Base-by-base conservation (phyloP, 35 echinoderm and acorn worm species). In the Nesometra sesokonis region DNA sequence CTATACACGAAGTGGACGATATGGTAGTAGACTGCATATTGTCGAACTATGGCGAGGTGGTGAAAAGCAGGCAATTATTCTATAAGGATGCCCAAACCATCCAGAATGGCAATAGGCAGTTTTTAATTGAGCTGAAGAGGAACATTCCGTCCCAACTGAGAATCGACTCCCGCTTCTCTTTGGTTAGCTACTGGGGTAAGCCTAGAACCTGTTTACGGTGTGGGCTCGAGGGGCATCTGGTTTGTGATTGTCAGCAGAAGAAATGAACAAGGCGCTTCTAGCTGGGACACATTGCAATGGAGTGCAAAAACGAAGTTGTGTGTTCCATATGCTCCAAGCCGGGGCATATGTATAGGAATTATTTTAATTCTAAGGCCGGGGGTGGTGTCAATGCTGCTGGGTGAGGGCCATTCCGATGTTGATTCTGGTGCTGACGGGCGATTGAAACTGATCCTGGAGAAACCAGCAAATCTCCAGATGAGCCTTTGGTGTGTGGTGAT, bases 61-160 rank as follows among this genome's bases (percentile, higher is more conserved):
- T 88, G 21, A 31, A 21, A 3, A 78, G 77, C n/a, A 30, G 90
- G 0, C 34, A 30, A 0, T 35, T 87, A 0, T 39, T 33, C 0
- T 84, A 77, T 29, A 39, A 77, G 39, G 81, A 92, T 1, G 78
- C 77, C 23, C 90, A 86, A 0, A 33, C 0, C 13, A 15, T 92
- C 0, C 84, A 35, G 32, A 92, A 92, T 78, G 85, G 90, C 0
- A 43, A 78, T 0, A 35, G 91, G 32, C 91, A 92, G 33, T 88
- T 83, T 32, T 38, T 34, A 31, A 85, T 88, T 17, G 47, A 46
- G n/a, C 21, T 92, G 17, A 47, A 30, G 32, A 37, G 29, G 11
- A 79, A 88, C 32, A 88, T 88, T 13, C 86, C 86, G 7, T 88
- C 86, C 0, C 46, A 81, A 30, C 7, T 77, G 7, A 67, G 37